Evolutionary conservation across 2,797 vertebrate genomes (phyloP).

Genomic region (Brotula barbata): DNA sequence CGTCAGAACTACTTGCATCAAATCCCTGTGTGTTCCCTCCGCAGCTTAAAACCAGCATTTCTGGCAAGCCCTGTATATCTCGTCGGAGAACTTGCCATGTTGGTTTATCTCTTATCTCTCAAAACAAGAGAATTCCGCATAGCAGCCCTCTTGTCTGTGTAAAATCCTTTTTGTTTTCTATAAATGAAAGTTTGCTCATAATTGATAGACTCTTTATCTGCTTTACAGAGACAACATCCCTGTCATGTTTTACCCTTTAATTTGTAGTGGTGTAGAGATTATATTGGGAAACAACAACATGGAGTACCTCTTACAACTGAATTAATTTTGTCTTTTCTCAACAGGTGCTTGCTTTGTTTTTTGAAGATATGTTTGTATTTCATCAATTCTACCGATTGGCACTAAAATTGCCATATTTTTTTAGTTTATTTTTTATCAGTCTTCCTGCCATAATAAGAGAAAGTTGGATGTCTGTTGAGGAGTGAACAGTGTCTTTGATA

Average conservation of each 20-base stretch:
- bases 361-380: neutral
- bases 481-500: too few species aligned
- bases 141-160: constrained; percentile 10
- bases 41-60: constrained; percentile 62
- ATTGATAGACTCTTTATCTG: constrained; percentile 1
- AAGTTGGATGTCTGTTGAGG: too few species aligned
- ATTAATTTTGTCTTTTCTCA: neutral
- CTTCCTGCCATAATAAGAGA: too few species aligned
- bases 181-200: constrained; percentile 3
- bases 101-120: constrained; percentile 12
- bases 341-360: constrained; percentile 3
- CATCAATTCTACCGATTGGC: constrained; percentile 19
- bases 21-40: constrained; percentile 80
- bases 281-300: constrained; percentile 20
- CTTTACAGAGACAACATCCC: constrained; percentile 2
- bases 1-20: constrained; percentile 74
- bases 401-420: constrained; percentile 15
- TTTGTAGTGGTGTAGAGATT: constrained; percentile 14
- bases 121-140: neutral
- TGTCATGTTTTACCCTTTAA: neutral
- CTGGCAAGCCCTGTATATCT: constrained; percentile 38
- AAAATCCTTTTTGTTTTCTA: constrained; percentile 7
- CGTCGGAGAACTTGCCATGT: constrained; percentile 25
- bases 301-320: constrained; percentile 27
- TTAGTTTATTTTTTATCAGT: too few species aligned